These are phyloP conservation scores for Portevinia maculata DNA, from an alignment of 2,888 invertebrate genomes.

Conservation along the genomic window DNA sequence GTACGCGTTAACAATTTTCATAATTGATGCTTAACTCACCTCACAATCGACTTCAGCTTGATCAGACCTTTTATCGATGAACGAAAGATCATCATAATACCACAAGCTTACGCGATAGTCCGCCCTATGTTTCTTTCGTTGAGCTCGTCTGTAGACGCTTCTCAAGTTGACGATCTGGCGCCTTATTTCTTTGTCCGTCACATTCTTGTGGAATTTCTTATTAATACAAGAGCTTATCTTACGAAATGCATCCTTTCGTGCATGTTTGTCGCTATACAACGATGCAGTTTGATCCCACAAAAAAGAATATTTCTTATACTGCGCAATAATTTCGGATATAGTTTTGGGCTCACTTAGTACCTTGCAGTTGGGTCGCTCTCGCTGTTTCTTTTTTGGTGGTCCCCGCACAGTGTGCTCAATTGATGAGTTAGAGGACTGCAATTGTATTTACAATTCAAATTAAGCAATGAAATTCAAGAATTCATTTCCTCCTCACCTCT, in stretches of 20 bases:
- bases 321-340: constrained; percentile 52
- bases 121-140: constrained; percentile 21
- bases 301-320: constrained; percentile 60
- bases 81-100: constrained; percentile 58
- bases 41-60: constrained; percentile 9
- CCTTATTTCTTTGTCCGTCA: constrained; percentile 52
- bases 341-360: constrained; percentile 23
- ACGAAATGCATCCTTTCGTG: constrained; percentile 54
- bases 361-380: constrained; percentile 26
- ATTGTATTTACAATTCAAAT: neutral
- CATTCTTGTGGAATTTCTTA: constrained; percentile 49
- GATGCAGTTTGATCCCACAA: constrained; percentile 55
- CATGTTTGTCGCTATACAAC: constrained; percentile 48
- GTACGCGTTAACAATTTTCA: neutral
- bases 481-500: neutral
- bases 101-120: constrained; percentile 52
- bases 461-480: neutral
- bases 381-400: neutral
- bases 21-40: constrained; percentile 4
- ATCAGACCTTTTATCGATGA: constrained; percentile 46
- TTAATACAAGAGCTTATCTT: constrained; percentile 46
- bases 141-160: constrained; percentile 34
- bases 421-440: constrained; percentile 43
- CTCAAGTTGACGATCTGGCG: constrained; percentile 58
- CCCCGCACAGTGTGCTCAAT: neutral